These are phyloP conservation scores for Hyperopisus bebe DNA, from an alignment of 2,113 vertebrate genomes.

Conservation along the genomic window DNA sequence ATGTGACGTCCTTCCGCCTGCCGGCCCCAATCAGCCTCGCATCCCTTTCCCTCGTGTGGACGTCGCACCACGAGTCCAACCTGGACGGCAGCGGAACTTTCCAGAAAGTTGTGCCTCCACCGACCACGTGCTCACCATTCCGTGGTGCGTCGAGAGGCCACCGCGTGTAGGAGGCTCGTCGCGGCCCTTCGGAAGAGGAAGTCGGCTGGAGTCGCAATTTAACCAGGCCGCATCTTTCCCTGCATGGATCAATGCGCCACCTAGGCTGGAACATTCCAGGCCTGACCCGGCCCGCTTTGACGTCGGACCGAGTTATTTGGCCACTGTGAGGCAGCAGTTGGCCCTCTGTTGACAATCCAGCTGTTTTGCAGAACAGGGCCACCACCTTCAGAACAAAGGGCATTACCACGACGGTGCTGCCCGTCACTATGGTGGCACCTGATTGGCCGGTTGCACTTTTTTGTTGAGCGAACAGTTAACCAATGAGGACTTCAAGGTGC, in stretches of 20 bases:
- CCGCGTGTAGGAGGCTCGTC: neutral
- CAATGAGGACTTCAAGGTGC: neutral
- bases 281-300: neutral
- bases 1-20: neutral
- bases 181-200: neutral
- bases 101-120: neutral
- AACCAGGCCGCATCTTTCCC: neutral
- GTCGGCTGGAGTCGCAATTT: neutral
- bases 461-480: neutral
- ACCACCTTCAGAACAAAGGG: slow-evolving; percentile 1
- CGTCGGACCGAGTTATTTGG: neutral
- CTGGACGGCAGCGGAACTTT: neutral
- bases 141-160: neutral
- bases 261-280: neutral
- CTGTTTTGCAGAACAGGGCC: slow-evolving; percentile 11
- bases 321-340: neutral
- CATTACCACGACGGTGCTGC: neutral
- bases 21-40: neutral
- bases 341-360: slow-evolving; percentile 11
- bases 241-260: neutral
- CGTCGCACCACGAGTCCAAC: neutral
- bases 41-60: neutral
- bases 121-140: neutral
- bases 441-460: slow-evolving; percentile 1
- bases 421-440: neutral